Percentiles rank a stretch among this genome's conserved stretches.
Conservation (phyloP, 2,888 invertebrate species). For the Eristalis tenax region DNA sequence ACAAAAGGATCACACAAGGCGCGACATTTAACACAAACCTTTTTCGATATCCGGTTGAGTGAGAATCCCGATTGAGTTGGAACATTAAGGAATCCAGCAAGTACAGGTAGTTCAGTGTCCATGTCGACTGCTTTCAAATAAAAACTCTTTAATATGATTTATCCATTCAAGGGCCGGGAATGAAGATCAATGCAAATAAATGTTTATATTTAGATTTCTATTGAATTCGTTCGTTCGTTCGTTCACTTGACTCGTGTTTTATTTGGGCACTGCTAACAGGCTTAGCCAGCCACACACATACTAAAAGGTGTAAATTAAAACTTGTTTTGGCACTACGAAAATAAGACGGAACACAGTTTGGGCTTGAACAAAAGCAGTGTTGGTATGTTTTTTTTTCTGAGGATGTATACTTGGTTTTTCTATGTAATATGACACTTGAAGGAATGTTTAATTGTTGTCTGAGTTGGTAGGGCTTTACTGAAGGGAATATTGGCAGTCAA, state of each 20-base stretch:
- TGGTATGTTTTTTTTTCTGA: slow-evolving; percentile 25
- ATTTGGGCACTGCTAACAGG: slow-evolving; percentile 65
- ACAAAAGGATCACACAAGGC: slow-evolving; percentile 39
- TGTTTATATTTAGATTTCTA: slow-evolving; percentile 34
- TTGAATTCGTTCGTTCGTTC: slow-evolving; percentile 15
- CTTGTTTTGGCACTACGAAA: slow-evolving; percentile 69
- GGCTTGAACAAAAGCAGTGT: slow-evolving; percentile 67
- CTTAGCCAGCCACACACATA: slow-evolving; percentile 69
- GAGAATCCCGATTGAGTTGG: slow-evolving; percentile 88
- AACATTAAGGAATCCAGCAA: slow-evolving; percentile 89
- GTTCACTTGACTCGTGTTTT: slow-evolving; percentile 55
- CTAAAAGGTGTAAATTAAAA: slow-evolving; percentile 69
- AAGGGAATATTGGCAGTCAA: slow-evolving; percentile 13
- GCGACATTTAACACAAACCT: slow-evolving; percentile 81
- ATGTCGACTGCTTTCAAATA: slow-evolving; percentile 79
- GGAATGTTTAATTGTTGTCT: not conserved
- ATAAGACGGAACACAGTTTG: slow-evolving; percentile 58
- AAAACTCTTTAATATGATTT: slow-evolving; percentile 18
- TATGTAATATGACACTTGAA: slow-evolving; percentile 8
- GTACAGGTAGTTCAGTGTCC: slow-evolving; percentile 89
- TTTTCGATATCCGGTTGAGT: slow-evolving; percentile 89
- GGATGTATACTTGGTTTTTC: slow-evolving; percentile 12
- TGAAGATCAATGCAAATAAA: slow-evolving; percentile 19
- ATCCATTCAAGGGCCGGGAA: slow-evolving; percentile 39
- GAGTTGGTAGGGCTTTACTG: not conserved